Evolutionary conservation across 2,797 vertebrate genomes (phyloP), one percentile per base, ranked within the genome.

Genomic region (Gymnothorax reevesii): DNA sequence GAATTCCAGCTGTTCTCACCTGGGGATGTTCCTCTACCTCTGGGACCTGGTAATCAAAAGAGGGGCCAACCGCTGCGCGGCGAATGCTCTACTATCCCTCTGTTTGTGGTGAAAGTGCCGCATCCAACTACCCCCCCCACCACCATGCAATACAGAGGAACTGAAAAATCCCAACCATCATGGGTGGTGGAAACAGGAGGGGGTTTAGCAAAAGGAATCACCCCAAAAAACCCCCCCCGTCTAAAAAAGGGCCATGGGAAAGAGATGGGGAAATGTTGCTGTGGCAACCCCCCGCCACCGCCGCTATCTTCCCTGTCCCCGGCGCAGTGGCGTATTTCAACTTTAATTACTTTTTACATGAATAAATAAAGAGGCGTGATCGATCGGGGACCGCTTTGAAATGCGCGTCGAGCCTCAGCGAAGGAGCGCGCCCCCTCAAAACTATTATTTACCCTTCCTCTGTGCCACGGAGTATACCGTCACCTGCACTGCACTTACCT

Each of bases 291-390:
- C 25, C 83, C 54, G 59, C 82, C 57, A 10, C 9, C 12, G 83
- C 62, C 10, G 22, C 54, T 22, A 3, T 3, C 62, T 27, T 55
- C 80, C 54, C 33, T 42, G 20, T 52, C 49, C 9, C 80, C 22
- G 80, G 8, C 15, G 15, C 25, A 7, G 49, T 25, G 13, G 71
- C 13, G 64, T 57, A 66, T 77, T 82, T 64, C 79, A 82, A 10
- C 85, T 83, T 77, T 57, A 64, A 71, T 33, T 84, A 84, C 83
- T 84, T 84, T 52, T 66, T 84, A 86, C 62, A 86, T 71, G 77
- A 86, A 86, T 82, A 86, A 83, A 82, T 82, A 59, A 82, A 59
- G 80, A 86, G 25, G 54, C 62, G 60, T 52, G 85, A 57, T 82
- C 25, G 62, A 83, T 82, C 55, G 3, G 33, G 33, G 25, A 71